Evolutionary conservation across 2,113 vertebrate species (phyloP).

Genomic region (Alosa alosa): DNA sequence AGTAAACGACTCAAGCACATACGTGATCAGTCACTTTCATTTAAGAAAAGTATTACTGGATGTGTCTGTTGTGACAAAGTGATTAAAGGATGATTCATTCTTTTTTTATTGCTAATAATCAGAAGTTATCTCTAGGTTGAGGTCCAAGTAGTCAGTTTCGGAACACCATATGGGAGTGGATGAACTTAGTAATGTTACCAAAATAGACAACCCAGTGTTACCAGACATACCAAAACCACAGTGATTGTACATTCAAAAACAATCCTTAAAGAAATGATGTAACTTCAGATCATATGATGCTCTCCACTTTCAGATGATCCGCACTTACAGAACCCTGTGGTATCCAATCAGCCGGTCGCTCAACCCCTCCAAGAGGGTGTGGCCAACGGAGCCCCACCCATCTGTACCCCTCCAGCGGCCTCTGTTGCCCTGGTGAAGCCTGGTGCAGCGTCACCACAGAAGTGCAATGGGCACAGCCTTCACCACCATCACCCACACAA

Average conservation of each 20-base stretch:
- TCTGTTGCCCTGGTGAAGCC: conserved; percentile 24
- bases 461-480: conserved; percentile 40
- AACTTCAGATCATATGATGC: neutral
- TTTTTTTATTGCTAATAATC: neutral
- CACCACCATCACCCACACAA: conserved; percentile 40
- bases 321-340: conserved; percentile 28
- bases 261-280: neutral
- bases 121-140: neutral
- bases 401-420: conserved; percentile 48
- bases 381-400: conserved; percentile 36
- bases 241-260: neutral
- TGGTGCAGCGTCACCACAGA: neutral
- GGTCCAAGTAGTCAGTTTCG: neutral
- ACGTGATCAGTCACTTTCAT: neutral
- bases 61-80: neutral
- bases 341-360: neutral
- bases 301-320: conserved; percentile 15
- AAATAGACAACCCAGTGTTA: neutral
- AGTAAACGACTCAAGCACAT: neutral
- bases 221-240: neutral
- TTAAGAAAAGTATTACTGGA: neutral
- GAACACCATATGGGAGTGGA: neutral
- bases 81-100: neutral
- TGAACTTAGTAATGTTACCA: neutral
- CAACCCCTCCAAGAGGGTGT: neutral